Conservation (phyloP, 2,888 invertebrate genomes). For the Xylota segnis region DNA sequence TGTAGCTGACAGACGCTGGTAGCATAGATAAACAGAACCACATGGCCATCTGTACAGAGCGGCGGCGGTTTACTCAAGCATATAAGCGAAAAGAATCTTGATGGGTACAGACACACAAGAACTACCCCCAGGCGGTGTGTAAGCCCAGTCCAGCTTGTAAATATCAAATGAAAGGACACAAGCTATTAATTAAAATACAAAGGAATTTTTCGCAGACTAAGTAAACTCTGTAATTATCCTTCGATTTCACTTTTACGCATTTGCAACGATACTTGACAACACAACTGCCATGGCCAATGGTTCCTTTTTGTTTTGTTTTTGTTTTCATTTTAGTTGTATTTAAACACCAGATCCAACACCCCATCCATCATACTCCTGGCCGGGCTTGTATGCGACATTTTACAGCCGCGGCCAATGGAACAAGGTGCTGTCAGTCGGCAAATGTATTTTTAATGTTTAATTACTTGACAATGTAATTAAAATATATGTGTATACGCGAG, state of each 20-base stretch:
- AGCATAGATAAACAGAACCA: conserved; percentile 55
- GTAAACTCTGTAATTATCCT: conserved; percentile 68
- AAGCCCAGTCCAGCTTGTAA: conserved; percentile 27
- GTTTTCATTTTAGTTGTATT: conserved; percentile 65
- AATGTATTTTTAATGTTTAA: conserved; percentile 76
- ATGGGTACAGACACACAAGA: conserved; percentile 17
- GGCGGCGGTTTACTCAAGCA: conserved; percentile 40
- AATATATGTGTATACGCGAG: conserved; percentile 46
- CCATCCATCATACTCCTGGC: conserved; percentile 66
- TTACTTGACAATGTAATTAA: conserved; percentile 77
- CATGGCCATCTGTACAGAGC: conserved; percentile 44
- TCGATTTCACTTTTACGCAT: conserved; percentile 48
- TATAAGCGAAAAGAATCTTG: conserved; percentile 29
- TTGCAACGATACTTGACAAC: background rate
- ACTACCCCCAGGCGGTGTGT: conserved; percentile 5
- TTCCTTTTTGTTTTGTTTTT: conserved; percentile 26
- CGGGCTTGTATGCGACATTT: conserved; percentile 16
- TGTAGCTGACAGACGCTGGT: conserved; percentile 68
- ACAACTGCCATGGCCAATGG: conserved; percentile 27
- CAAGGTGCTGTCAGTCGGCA: conserved; percentile 72
- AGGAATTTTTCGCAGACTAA: conserved; percentile 53
- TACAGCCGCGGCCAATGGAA: conserved; percentile 47
- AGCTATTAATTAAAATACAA: conserved; percentile 70
- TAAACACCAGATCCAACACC: conserved; percentile 50
- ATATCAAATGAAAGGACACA: conserved; percentile 46